These are phyloP conservation scores for Ips typographus DNA, from an alignment of 1,140 invertebrate species.

Conservation along the genomic window DNA sequence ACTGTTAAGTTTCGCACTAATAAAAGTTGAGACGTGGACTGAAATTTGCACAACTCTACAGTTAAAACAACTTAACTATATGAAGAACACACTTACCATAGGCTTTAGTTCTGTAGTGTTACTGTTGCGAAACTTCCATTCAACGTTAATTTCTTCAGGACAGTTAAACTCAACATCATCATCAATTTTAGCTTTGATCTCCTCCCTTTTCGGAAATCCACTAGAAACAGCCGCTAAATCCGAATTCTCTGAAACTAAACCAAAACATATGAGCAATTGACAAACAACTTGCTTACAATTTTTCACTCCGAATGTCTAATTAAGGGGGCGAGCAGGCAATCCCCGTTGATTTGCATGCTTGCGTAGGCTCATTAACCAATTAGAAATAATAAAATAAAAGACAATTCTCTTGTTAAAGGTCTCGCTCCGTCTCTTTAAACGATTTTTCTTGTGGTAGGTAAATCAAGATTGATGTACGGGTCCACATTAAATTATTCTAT, in stretches of 20 bases:
- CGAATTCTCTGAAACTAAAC: conserved; percentile 7
- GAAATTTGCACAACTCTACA: background rate
- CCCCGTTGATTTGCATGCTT: conserved; percentile 5
- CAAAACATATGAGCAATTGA: no score
- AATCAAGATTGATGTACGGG: conserved; percentile 18
- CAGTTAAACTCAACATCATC: conserved; percentile 17
- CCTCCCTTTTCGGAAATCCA: background rate
- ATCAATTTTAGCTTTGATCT: conserved; percentile 4
- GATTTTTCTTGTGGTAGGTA: conserved; percentile 18
- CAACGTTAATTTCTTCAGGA: conserved; percentile 11
- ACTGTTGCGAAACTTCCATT: conserved; percentile 23
- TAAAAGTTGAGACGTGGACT: conserved; percentile 14
- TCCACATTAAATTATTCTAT: background rate
- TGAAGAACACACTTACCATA: conserved; percentile 3
- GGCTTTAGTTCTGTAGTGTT: conserved; percentile 8
- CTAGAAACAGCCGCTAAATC: background rate
- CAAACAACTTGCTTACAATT: background rate
- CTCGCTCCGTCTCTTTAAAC: conserved; percentile 5
- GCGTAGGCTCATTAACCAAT: conserved; percentile 24
- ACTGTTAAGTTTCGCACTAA: conserved; percentile 16
- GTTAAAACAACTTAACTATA: background rate
- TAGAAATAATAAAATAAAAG: conserved; percentile 23
- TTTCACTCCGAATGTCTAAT: background rate
- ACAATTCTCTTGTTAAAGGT: conserved; percentile 20
- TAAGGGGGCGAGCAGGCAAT: conserved; percentile 13